phyloP scores from a whole-genome alignment of 1,140 invertebrate species.

The Chironomus striatipennis region DNA sequence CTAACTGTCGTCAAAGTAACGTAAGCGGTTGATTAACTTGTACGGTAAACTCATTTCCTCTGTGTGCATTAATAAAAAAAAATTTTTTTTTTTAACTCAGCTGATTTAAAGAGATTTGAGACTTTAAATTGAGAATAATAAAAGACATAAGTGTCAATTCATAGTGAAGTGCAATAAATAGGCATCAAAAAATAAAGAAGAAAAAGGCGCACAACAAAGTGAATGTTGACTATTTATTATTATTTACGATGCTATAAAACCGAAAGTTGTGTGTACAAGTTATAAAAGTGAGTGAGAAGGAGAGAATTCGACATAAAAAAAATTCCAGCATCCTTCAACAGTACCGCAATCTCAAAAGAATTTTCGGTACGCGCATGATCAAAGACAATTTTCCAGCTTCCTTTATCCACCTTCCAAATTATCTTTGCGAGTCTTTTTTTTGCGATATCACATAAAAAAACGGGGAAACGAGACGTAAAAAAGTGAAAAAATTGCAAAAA shows the following conservation, averaged over 20 bases:
- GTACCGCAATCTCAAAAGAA: constrained; percentile 12
- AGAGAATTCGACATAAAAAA: background rate
- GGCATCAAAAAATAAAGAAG: too few relatives aligned
- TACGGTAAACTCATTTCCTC: too few relatives aligned
- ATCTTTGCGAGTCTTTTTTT: constrained; percentile 9
- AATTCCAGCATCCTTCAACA: constrained; percentile 10
- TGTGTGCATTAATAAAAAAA: too few relatives aligned
- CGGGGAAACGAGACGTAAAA: constrained; percentile 4
- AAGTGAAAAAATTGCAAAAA: constrained; percentile 11
- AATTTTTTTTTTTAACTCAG: too few relatives aligned
- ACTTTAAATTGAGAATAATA: too few relatives aligned
- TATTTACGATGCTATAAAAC: background rate
- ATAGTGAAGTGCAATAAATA: too few relatives aligned
- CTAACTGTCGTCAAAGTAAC: too few relatives aligned
- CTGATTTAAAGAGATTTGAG: too few relatives aligned
- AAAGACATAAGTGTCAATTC: too few relatives aligned
- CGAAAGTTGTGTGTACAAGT: background rate
- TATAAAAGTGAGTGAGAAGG: background rate
- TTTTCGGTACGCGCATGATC: constrained; percentile 11
- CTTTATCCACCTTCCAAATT: constrained; percentile 21
- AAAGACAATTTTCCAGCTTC: background rate
- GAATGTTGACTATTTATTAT: background rate
- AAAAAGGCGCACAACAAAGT: background rate
- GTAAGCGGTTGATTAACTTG: too few relatives aligned
- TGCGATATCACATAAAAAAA: background rate